These are phyloP conservation scores for Astyanax mexicanus DNA, from an alignment of 2,797 vertebrate species.

Conservation along the genomic window DNA sequence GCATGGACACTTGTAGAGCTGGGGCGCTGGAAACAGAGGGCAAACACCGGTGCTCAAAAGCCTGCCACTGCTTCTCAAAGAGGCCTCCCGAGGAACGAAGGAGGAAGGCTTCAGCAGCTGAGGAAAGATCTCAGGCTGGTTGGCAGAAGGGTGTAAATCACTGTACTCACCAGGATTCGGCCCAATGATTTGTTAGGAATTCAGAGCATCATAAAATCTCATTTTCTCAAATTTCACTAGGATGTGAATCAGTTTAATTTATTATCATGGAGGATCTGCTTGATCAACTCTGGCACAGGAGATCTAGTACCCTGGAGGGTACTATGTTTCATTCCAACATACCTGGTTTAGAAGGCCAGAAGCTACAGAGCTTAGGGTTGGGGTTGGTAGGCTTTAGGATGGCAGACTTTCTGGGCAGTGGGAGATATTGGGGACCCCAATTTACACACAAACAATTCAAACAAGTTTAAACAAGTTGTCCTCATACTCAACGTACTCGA, in stretches of 20 bases:
- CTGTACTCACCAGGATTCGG: neutral
- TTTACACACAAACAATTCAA: neutral
- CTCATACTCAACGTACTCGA: too few species aligned
- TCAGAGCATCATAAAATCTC: neutral
- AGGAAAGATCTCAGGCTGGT: neutral
- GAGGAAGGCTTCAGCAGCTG: neutral
- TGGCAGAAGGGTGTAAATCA: neutral
- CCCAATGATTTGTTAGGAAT: neutral
- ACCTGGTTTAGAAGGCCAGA: neutral
- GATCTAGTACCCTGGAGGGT: neutral
- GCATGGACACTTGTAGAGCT: constrained; percentile 37
- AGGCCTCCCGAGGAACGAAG: constrained; percentile 41
- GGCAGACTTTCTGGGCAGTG: too few species aligned
- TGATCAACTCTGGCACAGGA: too few species aligned
- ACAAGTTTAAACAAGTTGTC: too few species aligned
- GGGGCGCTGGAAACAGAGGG: constrained; percentile 52
- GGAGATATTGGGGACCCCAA: neutral
- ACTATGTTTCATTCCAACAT: neutral
- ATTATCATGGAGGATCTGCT: too few species aligned
- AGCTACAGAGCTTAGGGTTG: too few species aligned
- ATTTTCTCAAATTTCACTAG: neutral
- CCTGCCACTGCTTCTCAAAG: constrained; percentile 19
- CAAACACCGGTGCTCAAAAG: constrained; percentile 54
- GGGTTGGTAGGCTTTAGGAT: too few species aligned
- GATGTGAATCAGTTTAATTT: neutral